Base-by-base conservation (phyloP, 1,140 invertebrate species). In the Neuroterus valhalla region DNA sequence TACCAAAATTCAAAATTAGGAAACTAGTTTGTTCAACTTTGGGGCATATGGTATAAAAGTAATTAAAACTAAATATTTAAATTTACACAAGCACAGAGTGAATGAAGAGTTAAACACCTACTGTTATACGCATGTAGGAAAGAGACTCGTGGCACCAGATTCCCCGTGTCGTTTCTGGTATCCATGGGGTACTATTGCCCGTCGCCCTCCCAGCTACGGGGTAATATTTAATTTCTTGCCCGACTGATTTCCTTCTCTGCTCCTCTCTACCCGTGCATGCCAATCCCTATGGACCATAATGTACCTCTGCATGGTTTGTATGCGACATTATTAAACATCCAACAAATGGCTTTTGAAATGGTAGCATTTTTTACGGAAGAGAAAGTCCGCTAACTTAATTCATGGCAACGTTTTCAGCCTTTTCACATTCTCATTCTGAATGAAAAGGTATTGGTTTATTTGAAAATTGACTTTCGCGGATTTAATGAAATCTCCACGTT, bases 171-270 rank as follows among this genome's bases (percentile, higher is more conserved):
- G 52, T 55, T 55, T 23, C 21, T 55, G 52, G 55, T 12, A 31
- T 62, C 55, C 55, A 62, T 62, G 55, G 55, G 55, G 55, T 62
- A 62, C 26, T 31, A 62, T 62, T 62, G 55, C 26, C 55, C 26
- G 31, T 31, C 55, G 23, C 55, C 55, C 55, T 62, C 55, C 55
- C 31, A 26, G 26, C 26, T 62, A 62, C 14, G 55, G 55, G 23
- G 55, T 62, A 62, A 62, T 62, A 62, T 62, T 62, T 62, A 62
- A 62, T 62, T 62, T 62, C 55, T 62, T 62, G 55, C 55, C 55
- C 55, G 55, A 55, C 52, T 55, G 52, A 55, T 55, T 55, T 55
- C 23, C 52, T 26, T 10, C 52, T 19, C 19, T 55, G 52, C 10
- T 55, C 52, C 52, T 55, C 52, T 55, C 52, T 14, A 26, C 52